Percentiles rank a stretch among this genome's conserved stretches.
These are phyloP conservation scores for Cebus imitator DNA, from an alignment of 2,113 vertebrate genomes.

Conservation along the genomic window DNA sequence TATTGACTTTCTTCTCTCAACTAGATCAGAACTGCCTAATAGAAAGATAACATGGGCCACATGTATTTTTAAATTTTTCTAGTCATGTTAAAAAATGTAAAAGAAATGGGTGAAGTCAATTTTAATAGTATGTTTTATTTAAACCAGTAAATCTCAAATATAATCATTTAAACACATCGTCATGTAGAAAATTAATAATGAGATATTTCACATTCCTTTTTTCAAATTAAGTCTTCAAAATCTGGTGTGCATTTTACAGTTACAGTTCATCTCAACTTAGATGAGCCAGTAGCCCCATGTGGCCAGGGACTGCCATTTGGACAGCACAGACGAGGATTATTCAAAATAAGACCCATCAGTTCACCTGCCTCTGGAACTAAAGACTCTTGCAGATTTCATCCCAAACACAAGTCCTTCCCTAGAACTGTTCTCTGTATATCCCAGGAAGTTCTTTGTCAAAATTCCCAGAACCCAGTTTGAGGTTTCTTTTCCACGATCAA, in stretches of 20 bases:
- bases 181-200: neutral
- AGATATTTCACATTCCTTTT: neutral
- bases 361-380: neutral
- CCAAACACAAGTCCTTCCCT: neutral
- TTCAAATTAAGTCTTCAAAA: neutral
- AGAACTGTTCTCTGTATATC: neutral
- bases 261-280: neutral
- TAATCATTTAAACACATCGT: neutral
- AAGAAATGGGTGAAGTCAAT: neutral
- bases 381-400: neutral
- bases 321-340: neutral
- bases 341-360: neutral
- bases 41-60: neutral
- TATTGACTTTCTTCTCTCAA: neutral
- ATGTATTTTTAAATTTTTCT: neutral
- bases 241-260: neutral
- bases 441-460: neutral
- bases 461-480: neutral
- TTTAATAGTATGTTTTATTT: neutral
- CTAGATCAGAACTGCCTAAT: neutral
- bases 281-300: neutral
- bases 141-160: constrained; percentile 3
- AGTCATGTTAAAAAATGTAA: neutral
- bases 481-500: neutral
- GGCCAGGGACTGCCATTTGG: neutral